Conservation (phyloP, 2,888 invertebrate species). For the Punctoribates punctum region DNA sequence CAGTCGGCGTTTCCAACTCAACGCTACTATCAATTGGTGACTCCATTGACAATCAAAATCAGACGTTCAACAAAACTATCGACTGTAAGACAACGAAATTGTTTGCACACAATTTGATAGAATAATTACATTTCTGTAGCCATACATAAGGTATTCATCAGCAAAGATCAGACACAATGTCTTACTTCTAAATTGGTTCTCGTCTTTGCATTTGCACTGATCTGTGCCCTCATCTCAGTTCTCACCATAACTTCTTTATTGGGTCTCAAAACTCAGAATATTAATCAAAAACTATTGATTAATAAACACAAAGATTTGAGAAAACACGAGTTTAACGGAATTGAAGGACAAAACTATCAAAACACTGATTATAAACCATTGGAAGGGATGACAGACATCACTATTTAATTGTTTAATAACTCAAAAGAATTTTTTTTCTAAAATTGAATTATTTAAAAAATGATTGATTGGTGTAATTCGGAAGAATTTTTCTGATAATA, state of each 20-base stretch:
- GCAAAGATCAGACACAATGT: not conserved
- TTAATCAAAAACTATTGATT: conserved; percentile 1
- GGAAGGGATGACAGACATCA: not conserved
- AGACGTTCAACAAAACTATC: not conserved
- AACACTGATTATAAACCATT: not conserved
- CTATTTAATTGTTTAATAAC: not conserved
- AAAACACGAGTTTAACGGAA: not conserved
- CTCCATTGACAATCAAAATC: conserved; percentile 21
- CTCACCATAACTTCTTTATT: not conserved
- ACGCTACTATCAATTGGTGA: not conserved
- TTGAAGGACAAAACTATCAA: not conserved
- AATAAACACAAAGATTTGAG: not conserved
- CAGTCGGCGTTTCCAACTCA: conserved; percentile 6
- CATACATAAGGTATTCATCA: not conserved
- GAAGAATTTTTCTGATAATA: not conserved
- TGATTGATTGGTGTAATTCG: not conserved
- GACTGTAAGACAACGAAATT: conserved; percentile 15
- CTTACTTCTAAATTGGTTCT: not conserved
- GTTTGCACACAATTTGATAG: not conserved
- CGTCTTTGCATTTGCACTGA: not conserved
- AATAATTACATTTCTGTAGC: conserved; percentile 11
- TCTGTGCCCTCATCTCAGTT: not conserved
- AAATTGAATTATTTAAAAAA: not conserved
- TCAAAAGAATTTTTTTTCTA: not conserved
- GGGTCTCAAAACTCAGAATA: not conserved